Evolutionary conservation across 2,888 invertebrate genomes (phyloP).

Genomic region (Phytoseiulus persimilis): DNA sequence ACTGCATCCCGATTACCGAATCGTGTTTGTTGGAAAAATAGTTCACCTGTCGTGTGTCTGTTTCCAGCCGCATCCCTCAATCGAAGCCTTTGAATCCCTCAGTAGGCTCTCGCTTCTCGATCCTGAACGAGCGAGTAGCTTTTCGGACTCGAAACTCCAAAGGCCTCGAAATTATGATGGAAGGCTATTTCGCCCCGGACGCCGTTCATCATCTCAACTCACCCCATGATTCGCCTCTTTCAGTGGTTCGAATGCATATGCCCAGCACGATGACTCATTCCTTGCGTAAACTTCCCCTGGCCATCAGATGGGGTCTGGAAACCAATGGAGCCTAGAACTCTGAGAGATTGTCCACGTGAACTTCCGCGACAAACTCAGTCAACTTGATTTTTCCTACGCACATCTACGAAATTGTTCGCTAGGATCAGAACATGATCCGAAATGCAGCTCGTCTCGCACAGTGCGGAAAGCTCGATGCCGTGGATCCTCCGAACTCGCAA

Average conservation of each 20-base stretch:
- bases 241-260: neutral
- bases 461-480: neutral
- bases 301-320: neutral
- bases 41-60: no score
- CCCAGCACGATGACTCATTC: neutral
- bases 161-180: neutral
- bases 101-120: no score
- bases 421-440: neutral
- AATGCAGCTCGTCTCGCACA: neutral
- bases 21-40: no score
- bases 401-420: neutral
- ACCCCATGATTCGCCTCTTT: neutral
- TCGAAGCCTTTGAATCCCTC: no score
- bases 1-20: neutral
- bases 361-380: neutral
- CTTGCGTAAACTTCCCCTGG: neutral
- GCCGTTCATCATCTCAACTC: neutral
- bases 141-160: neutral
- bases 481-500: neutral
- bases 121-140: no score
- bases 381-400: neutral
- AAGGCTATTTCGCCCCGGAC: neutral
- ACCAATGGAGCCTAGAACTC: neutral
- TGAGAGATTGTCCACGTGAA: neutral
- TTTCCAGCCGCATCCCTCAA: no score